Base-by-base conservation (phyloP, 2,888 invertebrate genomes). In the Luperina nickerlii region DNA sequence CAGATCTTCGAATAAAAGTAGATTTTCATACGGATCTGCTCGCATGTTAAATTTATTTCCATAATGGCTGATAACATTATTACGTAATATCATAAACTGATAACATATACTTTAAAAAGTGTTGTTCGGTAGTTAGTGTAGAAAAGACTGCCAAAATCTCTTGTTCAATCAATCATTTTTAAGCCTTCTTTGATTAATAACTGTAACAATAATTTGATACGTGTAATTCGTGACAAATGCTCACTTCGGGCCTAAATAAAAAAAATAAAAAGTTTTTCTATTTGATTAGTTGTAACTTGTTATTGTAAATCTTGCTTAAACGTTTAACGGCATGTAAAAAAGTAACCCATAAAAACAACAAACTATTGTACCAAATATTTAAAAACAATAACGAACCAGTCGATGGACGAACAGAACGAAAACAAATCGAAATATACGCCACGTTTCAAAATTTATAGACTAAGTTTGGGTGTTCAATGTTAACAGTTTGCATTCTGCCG, bases 381-480 rank as follows among this genome's bases (percentile, higher is more conserved):
- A 20, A 62, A 38, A 70, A 24, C 13, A 24, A 38, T 15, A 32
- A 27, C n/a, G 20, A 57, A 57, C 13, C 18, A 48, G 20, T n/a
- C 20, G n/a, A 74, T 8, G 62, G 51, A 62, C n/a, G 9, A 48
- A 32, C n/a, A 24, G 13, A 72, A 48, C 5, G 15, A 57, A 51
- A 66, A 60, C 45, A 1, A 48, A 63, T 38, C n/a, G 20, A 67
- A 38, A 32, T 15, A 45, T 66, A 45, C 9, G 13, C 27, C 51
- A 38, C 11, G 32, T 63, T 83, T n/a, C 32, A 32, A 6, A n/a
- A 70, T 65, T 18, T 13, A 38, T 24, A 5, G 13, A 54, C 15
- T 38, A 63, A 54, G 38, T 76, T 80, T 24, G 7, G 1, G 24
- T 77, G 62, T 57, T 82, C 51, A 45, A 60, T 74, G 45, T 67